These are phyloP conservation scores for Helicolenus hilgendorfi DNA, from an alignment of 2,797 vertebrate species.

Conservation along the genomic window DNA sequence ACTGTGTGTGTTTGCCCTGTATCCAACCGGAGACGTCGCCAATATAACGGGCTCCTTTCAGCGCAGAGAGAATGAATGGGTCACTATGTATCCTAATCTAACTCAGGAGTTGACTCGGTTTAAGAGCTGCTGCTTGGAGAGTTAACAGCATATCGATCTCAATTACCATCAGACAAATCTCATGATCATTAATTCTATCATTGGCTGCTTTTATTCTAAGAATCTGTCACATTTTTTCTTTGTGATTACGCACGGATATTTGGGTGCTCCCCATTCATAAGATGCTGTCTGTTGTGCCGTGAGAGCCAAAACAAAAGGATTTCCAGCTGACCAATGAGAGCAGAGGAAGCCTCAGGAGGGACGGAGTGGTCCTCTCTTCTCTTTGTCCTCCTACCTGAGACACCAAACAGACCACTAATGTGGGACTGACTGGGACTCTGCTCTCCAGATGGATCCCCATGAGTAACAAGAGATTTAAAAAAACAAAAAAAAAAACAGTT, in stretches of 20 bases:
- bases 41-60: conserved; percentile 85
- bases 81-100: conserved; percentile 79
- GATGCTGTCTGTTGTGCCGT: conserved; percentile 26
- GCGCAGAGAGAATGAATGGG: conserved; percentile 81
- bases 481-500: neutral
- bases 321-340: conserved; percentile 71
- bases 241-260: neutral
- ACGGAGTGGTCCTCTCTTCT: conserved; percentile 63
- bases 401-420: conserved; percentile 27
- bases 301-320: conserved; percentile 77
- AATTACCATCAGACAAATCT: neutral
- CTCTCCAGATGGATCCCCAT: neutral
- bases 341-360: conserved; percentile 39
- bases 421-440: neutral
- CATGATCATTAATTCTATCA: neutral
- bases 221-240: neutral
- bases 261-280: conserved; percentile 33
- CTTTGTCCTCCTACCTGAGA: conserved; percentile 80
- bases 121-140: neutral
- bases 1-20: conserved; percentile 19
- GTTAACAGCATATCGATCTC: neutral
- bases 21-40: conserved; percentile 68
- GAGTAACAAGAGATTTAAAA: neutral
- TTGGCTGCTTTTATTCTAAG: neutral
- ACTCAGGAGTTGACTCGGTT: conserved; percentile 54